Evolutionary conservation across 2,113 vertebrate genomes (phyloP).

Genomic region (Ochotona curzoniae): DNA sequence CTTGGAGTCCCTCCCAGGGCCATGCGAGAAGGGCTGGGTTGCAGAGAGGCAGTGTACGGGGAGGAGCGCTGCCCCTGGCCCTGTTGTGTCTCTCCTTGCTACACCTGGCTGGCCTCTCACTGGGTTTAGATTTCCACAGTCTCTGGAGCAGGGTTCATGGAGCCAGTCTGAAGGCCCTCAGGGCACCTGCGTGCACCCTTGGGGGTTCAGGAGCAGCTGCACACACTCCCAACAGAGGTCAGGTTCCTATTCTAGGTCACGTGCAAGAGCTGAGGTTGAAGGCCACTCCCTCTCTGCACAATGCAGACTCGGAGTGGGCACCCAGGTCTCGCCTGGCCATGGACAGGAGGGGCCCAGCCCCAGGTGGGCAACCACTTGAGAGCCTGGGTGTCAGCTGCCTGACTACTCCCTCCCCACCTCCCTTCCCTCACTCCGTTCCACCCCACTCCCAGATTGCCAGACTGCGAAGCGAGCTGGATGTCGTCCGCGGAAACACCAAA

Average conservation of each 20-base stretch:
- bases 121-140: neutral
- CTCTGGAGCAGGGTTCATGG: neutral
- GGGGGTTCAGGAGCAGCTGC: neutral
- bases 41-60: no score
- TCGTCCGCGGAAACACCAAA: slow-evolving; percentile 98
- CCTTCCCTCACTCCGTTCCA: no score
- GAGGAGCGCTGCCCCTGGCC: neutral
- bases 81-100: neutral
- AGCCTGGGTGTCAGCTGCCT: neutral
- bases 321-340: neutral
- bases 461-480: slow-evolving; percentile 96
- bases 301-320: neutral
- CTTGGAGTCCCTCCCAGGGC: no score
- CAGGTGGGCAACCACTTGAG: no score
- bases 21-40: no score
- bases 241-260: neutral
- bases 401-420: slow-evolving; percentile 38
- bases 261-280: neutral
- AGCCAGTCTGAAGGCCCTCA: neutral
- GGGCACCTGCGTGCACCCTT: neutral
- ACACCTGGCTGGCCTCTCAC: neutral
- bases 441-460: slow-evolving; percentile 90
- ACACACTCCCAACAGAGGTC: neutral
- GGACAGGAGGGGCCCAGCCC: no score
- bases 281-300: no score